Base-by-base conservation (phyloP, 2,797 vertebrate species). In the Karalla daura region DNA sequence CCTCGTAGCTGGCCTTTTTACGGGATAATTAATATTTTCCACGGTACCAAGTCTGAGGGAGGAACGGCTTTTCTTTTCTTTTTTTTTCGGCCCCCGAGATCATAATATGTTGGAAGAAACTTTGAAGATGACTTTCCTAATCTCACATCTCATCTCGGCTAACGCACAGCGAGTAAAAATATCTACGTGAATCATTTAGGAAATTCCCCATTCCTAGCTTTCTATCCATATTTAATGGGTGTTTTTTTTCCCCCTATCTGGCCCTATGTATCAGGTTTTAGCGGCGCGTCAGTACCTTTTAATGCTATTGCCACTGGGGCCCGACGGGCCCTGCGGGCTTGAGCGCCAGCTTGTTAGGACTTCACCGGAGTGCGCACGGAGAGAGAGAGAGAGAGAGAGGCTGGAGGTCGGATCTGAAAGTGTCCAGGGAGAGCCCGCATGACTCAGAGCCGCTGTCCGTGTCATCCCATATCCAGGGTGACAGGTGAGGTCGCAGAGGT, bases 21-120 rank as follows among this genome's bases (percentile, higher is more conserved):
- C 47, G 7, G 49, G 51, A 33, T 63, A 21, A 73, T 63, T 77
- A 76, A 66, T 67, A 64, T 71, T 77, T 84, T 84, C 74, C 49
- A 54, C 55, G 37, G 32, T 18, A 43, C 64, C 20, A 47, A 25
- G 39, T 70, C 47, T 55, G 63, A 71, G 21, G 69, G 47, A 70
- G 63, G 74, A 67, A 50, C 59, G 2, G 20, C 50, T 50, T 59
- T 60, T n/a, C n/a, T n/a, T n/a, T n/a, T n/a, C n/a, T n/a, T n/a
- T n/a, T n/a, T n/a, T n/a, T n/a, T n/a, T n/a, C n/a, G n/a, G n/a
- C n/a, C n/a, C 58, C 14, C 0, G 8, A 41, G 17, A 41, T 46
- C 27, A 39, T 12, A 61, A 23, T 43, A 17, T 43, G 20, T 39
- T 61, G 43, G 39, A 46, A 40, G 2, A 61, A 30, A 45, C 7